Base-by-base conservation (phyloP, 2,888 invertebrate species). In the Uropetala carovei region DNA sequence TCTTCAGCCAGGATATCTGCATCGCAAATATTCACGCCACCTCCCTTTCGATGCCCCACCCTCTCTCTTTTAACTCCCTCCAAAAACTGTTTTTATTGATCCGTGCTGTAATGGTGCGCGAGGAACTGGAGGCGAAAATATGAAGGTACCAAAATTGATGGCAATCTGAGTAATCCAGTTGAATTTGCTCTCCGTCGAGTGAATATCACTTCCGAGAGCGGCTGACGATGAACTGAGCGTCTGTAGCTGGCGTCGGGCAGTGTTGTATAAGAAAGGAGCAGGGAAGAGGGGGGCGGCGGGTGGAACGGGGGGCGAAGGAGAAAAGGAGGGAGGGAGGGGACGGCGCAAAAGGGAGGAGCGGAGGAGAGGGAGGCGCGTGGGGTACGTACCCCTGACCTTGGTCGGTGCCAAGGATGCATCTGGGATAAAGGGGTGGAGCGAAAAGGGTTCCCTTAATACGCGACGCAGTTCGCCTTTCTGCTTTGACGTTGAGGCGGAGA, bases 1-100 rank as follows among this genome's bases (percentile, higher is more conserved):
- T 89, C 68, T 89, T 89, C 30, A 89, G 68, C 43, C 64, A 27
- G n/a, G 64, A 18, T 30, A 89, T 68, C 18, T 89, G 43, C 89
- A 89, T 89, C 56, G 1, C 43, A 64, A 56, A 18, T 16, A 43
- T 30, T n/a, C 82, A 11, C n/a, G 56, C 18, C n/a, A n/a, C 18
- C 11, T 57, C 43, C 43, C 64, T 11, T 4, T 11, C 30, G 5
- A 0, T 8, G 22, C 14, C 64, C 16, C 18, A 22, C 16, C 60
- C n/a, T 30, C 27, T 64, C 86, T 43, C 43, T n/a, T n/a, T 43
- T n/a, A 9, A n/a, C 13, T 75, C 9, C 18, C 60, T 60, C 18
- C 60, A 60, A 0, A 18, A 16, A 60, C 13, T 13, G 60, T 7
- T 0, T n/a, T 60, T 18, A 18, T 16, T 60, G 1, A 60, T 60